Base-by-base conservation (phyloP, 2,888 invertebrate species). In the Sarcophaga subvicina region DNA sequence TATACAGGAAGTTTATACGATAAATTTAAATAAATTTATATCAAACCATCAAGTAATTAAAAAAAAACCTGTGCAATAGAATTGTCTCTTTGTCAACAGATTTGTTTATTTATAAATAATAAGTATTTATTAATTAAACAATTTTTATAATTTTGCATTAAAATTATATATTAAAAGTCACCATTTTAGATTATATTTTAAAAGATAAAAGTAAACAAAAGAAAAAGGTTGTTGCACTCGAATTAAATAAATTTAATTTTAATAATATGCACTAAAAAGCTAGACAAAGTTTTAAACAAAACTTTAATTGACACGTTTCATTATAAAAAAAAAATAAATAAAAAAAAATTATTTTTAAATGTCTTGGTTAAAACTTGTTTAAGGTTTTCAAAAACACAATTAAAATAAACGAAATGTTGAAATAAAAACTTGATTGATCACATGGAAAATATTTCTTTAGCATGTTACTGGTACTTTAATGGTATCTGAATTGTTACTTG, bases 271-370 rank as follows among this genome's bases (percentile, higher is more conserved):
- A 37, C 37, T 37, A 37, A 37, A 37, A 37, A 37, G 8, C 37
- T 37, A 37, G 37, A 37, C 37, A 37, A 37, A 37, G 27, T 64
- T 37, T 27, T 3, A 64, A 64, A 63, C 22, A 63, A 63, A 25
- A 63, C 63, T n/a, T 17, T 6, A 45, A 20, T 12, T 20, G 67
- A n/a, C 67, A 67, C 67, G 67, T 67, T 67, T 67, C 2, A 67
- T 12, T 10, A 45, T n/a, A 4, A 67, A 8, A 45, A 66, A 45
- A 0, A 20, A 66, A 64, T 17, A n/a, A n/a, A 37, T 67, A 37
- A n/a, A 60, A 60, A 60, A 66, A 66, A 0, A 0, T 37, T 37
- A 8, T 37, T 37, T 37, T 37, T 25, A 3, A 37, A 37, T 10
- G 37, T 37, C 6, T 37, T 37, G 37, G 37, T 37, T 37, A 37